Base-by-base conservation (phyloP, 2,113 vertebrate genomes). In the Holacanthus passer region DNA sequence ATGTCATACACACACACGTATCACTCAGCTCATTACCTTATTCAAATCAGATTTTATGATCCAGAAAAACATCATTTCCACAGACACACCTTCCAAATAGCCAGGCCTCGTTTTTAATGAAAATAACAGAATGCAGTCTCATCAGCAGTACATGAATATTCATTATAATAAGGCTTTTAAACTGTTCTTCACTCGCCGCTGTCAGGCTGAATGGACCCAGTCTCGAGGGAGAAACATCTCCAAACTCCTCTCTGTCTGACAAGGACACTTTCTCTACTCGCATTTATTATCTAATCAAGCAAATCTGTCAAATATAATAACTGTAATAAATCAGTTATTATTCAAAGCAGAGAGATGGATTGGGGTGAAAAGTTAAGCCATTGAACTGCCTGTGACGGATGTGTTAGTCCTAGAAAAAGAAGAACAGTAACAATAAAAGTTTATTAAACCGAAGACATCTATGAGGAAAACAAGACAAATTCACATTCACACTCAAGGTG, bases 111-210 rank as follows among this genome's bases (percentile, higher is more conserved):
- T 12, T 47, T 39, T 53, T 69, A 45, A 60, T 64, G 41, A 69
- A 58, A 64, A 50, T 12, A 58, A 17, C 29, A 67, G 31, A n/a
- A 79, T 19, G 3, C 3, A 41, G 17, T 52, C 52, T 31, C 41
- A 77, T 66, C 43, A 59, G 35, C 50, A 43, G 6, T 10, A 17
- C 53, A 68, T 79, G 56, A 79, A 84, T 74, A 56, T 84, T 73
- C 14, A 37, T 53, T 13, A 22, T 14, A 62, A 47, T 53, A 35
- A 64, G 7, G 1, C 31, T 50, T 78, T 60, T 6, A 16, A 20
- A 27, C 29, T 7, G 62, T 35, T 60, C 2, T 29, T 45, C 43
- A 47, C n/a, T 41, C 39, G 52, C 8, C 20, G 11, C 22, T 63
- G 22, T 39, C 27, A 8, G 24, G 27, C n/a, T 77, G 2, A 10